Base-by-base conservation (phyloP, 2,888 invertebrate genomes). In the Nebria salina region DNA sequence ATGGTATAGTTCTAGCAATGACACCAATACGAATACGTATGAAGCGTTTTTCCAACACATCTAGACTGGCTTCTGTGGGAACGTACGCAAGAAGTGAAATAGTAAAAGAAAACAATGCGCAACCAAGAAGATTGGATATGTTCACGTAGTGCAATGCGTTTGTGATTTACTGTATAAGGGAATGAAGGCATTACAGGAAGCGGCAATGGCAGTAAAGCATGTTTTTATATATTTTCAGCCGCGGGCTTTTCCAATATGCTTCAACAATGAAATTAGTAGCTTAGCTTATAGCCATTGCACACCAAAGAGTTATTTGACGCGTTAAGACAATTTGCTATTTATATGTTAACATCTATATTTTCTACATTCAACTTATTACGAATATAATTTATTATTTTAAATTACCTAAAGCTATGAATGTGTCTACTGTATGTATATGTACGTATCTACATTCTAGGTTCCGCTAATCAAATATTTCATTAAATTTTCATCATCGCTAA, bases 91-190 rank as follows among this genome's bases (percentile, higher is more conserved):
- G 54, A 13, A 54, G 54, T 34, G 34, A 34, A 34, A 34, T 34
- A 34, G 34, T 34, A 34, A 13, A 54, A 54, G 54, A 54, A 54
- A 54, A 54, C 54, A 54, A 75, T n/a, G 54, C 15, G 74, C 65
- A 79, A 34, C 34, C 34, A 34, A 34, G 34, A 34, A 34, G 74
- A 68, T 79, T 79, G 74, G 79, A 74, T 79, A 74, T 79, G 79
- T 79, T 42, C 74, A 79, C 74, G 79, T 74, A 68, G 75, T 76
- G 64, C 73, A 74, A 41, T 41, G 26, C 25, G 43, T 75, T 74
- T 74, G 79, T 79, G 79, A 79, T 74, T 74, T 79, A 79, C 79
- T 79, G 75, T 79, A 79, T 79, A 79, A 74, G 79, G 79, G 79
- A 79, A 68, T 65, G 41, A 41, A 79, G 75, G 20, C 65, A 78